Evolutionary conservation across 37 sponge, comb jelly and placozoan species (phyloP), one percentile per base, ranked within the genome.

Genomic region (Haliclona indistincta): DNA sequence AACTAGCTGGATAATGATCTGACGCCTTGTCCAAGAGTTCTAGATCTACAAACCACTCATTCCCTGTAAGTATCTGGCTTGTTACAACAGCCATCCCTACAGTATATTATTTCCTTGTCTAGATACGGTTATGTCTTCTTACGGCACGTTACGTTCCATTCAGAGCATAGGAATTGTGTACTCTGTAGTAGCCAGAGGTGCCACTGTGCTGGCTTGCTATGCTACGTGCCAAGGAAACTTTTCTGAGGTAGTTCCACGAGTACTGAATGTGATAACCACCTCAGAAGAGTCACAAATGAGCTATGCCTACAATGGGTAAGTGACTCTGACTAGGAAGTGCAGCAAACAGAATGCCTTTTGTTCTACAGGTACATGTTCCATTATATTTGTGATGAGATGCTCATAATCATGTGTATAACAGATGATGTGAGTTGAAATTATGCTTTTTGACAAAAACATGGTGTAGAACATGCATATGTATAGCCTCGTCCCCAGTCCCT

Each of bases 351-450:
- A 10, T 40, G 2, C 51, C 13, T 41, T 13, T 54, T 26, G 66
- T 34, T 29, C 56, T 78, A n/a, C 63, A 91, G 92, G 43, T 91
- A 91, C 64, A 76, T 91, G 83, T 86, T 88, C 38, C 92, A 91
- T 67, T 91, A 91, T 61, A 35, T 91, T 4, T 71, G 71, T 66
- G 77, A 86, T 40, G 94, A 79, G 30, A 87, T 62, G 2, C 29
- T 93, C 13, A 56, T 93, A 17, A 86, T 84, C 66, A 20, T 93
- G 30, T 93, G 94, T 73, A 93, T 93, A 45, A 82, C 94, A 47
- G 90, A 85, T 54, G 90, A 89, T 71, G 94, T 93, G 58, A 89
- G 87, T 81, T 17, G 22, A 61, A 13, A 7, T 1, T n/a, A 4
- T 34, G 45, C 26, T 49, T 28, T 29, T 61, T 26, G 11, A 1